Conservation (phyloP, 2,113 vertebrate genomes). For the Sakesphorus luctuosus region DNA sequence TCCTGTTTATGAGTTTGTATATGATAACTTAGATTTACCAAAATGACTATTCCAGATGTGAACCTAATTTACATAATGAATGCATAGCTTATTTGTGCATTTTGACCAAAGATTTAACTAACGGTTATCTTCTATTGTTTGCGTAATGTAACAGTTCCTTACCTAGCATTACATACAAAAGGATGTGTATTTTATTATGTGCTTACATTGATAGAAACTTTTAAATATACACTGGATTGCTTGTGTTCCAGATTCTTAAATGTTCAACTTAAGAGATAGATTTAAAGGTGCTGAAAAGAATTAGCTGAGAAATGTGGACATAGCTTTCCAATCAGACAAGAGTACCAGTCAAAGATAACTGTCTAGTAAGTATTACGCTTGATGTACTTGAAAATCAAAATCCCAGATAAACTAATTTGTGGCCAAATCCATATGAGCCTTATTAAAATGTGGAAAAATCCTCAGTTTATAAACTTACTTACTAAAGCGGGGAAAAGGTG, state of each 20-base stretch:
- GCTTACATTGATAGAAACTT: neutral
- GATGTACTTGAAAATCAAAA: neutral
- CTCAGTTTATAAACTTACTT: neutral
- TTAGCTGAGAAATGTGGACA: neutral
- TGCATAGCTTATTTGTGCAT: neutral
- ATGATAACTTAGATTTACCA: neutral
- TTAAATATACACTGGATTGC: neutral
- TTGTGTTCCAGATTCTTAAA: neutral
- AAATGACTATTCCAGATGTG: neutral
- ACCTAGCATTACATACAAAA: neutral
- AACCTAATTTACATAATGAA: neutral
- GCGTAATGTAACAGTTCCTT: neutral
- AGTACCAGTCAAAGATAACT: neutral
- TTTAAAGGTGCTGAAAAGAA: neutral
- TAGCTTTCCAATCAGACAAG: neutral
- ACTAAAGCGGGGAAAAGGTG: no score
- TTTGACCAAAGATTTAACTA: neutral
- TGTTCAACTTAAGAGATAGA: neutral
- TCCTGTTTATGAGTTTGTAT: neutral
- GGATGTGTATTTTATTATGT: neutral
- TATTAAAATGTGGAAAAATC: neutral
- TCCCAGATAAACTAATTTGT: neutral
- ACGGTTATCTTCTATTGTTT: neutral
- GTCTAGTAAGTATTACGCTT: neutral
- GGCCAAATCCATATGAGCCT: accelerated